Conservation (phyloP, 2,888 invertebrate genomes). For the Andrena haemorrhoa region DNA sequence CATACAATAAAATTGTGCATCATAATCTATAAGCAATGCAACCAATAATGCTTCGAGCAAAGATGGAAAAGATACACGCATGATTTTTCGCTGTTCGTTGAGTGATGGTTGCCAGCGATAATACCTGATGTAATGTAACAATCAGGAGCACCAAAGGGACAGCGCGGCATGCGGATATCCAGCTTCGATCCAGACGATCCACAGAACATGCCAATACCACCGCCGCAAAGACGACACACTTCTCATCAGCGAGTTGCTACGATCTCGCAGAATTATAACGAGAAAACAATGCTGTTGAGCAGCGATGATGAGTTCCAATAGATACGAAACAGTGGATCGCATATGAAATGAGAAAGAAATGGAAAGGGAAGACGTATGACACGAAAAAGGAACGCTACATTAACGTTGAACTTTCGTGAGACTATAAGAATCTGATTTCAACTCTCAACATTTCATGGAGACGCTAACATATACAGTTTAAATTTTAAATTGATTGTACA, state of each 20-base stretch:
- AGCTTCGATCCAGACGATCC: conserved; percentile 90
- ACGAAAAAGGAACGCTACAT: background rate
- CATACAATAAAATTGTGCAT: conserved; percentile 17
- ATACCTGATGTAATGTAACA: conserved; percentile 72
- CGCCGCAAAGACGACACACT: conserved; percentile 84
- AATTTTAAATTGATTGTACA: conserved; percentile 52
- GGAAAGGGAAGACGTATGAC: background rate
- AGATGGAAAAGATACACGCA: conserved; percentile 35
- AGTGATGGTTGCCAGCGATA: conserved; percentile 53
- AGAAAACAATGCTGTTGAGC: conserved; percentile 97
- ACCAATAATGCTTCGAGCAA: conserved; percentile 32
- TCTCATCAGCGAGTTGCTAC: conserved; percentile 92
- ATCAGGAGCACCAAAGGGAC: conserved; percentile 88
- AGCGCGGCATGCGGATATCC: conserved; percentile 89
- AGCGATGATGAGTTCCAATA: conserved; percentile 98
- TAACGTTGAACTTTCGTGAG: conserved; percentile 56
- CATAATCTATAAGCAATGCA: conserved; percentile 38
- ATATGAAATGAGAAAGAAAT: conserved; percentile 26
- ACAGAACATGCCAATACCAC: conserved; percentile 84
- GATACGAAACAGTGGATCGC: conserved; percentile 66
- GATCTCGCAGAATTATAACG: conserved; percentile 95
- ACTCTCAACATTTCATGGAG: conserved; percentile 5
- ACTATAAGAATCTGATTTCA: conserved; percentile 36
- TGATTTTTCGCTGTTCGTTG: conserved; percentile 41
- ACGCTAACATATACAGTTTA: conserved; percentile 35